phyloP scores from a whole-genome alignment of 2,113 vertebrate genomes.

The Macrotus californicus region DNA sequence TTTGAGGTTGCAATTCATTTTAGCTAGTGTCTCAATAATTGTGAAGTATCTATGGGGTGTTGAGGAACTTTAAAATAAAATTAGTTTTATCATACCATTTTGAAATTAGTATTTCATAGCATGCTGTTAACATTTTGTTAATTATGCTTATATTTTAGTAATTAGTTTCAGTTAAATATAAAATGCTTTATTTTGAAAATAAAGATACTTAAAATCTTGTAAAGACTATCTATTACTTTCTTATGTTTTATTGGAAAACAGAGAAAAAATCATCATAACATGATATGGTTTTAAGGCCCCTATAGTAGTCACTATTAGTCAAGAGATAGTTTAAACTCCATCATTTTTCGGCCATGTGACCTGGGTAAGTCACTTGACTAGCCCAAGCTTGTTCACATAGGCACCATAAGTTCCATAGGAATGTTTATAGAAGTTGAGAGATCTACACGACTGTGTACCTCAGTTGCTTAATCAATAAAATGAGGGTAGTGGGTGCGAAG shows the following conservation, averaged over 20 bases:
- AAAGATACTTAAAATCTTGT: conserved; percentile 12
- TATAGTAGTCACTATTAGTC: background rate
- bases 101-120: background rate
- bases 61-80: conserved; percentile 21
- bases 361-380: background rate
- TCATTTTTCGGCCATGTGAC: background rate
- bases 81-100: conserved; percentile 39
- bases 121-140: background rate
- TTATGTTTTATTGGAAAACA: background rate
- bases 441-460: background rate
- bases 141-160: conserved; percentile 4
- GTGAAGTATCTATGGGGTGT: background rate
- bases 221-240: background rate
- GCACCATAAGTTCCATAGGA: background rate
- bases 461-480: background rate
- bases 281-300: background rate
- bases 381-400: background rate
- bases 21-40: background rate
- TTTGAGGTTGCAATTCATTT: background rate
- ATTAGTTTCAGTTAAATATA: background rate
- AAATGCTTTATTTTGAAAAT: conserved; percentile 14
- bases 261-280: background rate
- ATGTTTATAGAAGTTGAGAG: background rate
- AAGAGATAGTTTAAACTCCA: background rate
- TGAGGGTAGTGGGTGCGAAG: background rate